Percentiles rank a stretch among this genome's conserved stretches.
Evolutionary conservation across 2,797 vertebrate genomes (phyloP).

Genomic region (Botia almorhae): DNA sequence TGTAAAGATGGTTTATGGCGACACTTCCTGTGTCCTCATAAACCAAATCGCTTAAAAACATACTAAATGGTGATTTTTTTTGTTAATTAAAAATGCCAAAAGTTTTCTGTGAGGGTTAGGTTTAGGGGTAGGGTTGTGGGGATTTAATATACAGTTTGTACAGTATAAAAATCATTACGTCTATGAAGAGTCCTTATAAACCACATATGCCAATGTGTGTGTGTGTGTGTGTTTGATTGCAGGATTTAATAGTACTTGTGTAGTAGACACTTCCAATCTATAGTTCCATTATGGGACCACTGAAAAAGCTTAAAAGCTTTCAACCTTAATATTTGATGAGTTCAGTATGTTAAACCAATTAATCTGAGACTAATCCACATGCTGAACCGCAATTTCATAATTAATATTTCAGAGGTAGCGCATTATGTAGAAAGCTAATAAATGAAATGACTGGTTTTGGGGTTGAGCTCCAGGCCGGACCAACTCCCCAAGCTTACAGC

Average conservation of each 20-base stretch:
- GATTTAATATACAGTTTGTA: slow-evolving; percentile 6
- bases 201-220: not conserved
- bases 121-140: not conserved
- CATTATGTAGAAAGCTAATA: slow-evolving; percentile 60
- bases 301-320: slow-evolving; percentile 65
- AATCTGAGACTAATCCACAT: slow-evolving; percentile 66
- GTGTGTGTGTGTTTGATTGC: slow-evolving; percentile 21
- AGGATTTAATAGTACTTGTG: slow-evolving; percentile 22
- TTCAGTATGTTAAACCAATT: slow-evolving; percentile 73
- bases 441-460: slow-evolving; percentile 64
- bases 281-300: slow-evolving; percentile 48
- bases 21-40: no score
- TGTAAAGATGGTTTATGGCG: no score
- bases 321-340: slow-evolving; percentile 81
- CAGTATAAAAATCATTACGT: no score
- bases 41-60: no score
- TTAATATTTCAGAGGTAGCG: slow-evolving; percentile 75
- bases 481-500: slow-evolving; percentile 47
- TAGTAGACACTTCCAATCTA: slow-evolving; percentile 46
- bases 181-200: no score
- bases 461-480: slow-evolving; percentile 57
- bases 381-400: slow-evolving; percentile 64
- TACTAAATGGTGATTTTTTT: no score
- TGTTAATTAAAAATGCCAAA: no score
- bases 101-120: no score